Evolutionary conservation across 2,113 vertebrate genomes (phyloP).

Genomic region (Centropus bengalensis): DNA sequence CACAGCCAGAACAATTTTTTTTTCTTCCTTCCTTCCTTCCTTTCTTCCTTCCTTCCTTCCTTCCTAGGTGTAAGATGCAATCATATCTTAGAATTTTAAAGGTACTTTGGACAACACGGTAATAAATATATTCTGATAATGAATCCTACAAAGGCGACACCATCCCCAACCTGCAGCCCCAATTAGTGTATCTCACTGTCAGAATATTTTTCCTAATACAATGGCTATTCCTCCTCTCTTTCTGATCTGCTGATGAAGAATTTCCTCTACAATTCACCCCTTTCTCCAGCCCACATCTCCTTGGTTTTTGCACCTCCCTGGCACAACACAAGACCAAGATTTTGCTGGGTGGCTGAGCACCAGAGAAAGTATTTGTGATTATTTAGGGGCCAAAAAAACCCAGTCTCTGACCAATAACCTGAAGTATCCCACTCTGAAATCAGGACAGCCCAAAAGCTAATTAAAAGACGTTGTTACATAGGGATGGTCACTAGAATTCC

Average conservation of each 20-base stretch:
- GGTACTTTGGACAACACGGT: constrained; percentile 34
- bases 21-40: background rate
- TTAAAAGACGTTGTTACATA: accelerated
- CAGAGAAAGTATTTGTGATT: background rate
- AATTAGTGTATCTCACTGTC: background rate
- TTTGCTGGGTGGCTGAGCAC: background rate
- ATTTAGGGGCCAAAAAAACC: background rate
- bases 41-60: too few relatives aligned
- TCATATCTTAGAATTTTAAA: constrained; percentile 4
- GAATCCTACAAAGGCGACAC: background rate
- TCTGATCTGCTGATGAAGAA: background rate
- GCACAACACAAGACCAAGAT: background rate
- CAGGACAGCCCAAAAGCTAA: background rate
- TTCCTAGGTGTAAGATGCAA: constrained; percentile 31
- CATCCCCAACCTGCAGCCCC: background rate
- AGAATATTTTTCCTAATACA: background rate
- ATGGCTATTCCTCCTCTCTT: background rate
- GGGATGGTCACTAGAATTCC: background rate
- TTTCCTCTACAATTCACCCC: background rate
- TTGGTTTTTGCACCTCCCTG: background rate
- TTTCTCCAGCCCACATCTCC: background rate
- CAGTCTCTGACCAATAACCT: background rate
- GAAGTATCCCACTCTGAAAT: background rate
- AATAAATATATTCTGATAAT: constrained; percentile 12
- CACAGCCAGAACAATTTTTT: background rate